Conservation (phyloP, 1,140 invertebrate genomes). For the Pseudomyrmex sp. region DNA sequence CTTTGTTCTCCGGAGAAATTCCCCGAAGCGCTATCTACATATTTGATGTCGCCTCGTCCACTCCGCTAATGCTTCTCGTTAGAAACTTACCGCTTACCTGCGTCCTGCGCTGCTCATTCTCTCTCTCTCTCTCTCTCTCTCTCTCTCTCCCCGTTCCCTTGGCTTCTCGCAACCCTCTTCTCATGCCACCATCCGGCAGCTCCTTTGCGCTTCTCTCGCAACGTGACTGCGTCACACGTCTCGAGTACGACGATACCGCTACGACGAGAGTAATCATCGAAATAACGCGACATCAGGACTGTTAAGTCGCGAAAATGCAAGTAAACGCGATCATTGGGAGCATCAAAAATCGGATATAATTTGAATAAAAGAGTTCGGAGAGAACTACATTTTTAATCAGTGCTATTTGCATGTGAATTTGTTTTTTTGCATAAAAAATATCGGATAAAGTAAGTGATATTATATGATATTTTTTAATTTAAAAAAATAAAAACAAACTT, state of each 20-base stretch:
- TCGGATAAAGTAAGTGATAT: too few relatives aligned
- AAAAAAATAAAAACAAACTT: too few relatives aligned
- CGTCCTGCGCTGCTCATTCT: slow-evolving; percentile 65
- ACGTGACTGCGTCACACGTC: slow-evolving; percentile 39
- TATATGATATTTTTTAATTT: too few relatives aligned
- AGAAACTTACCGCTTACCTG: slow-evolving; percentile 76
- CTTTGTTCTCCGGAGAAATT: slow-evolving; percentile 78
- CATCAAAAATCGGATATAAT: too few relatives aligned
- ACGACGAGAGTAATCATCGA: neutral
- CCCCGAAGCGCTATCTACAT: slow-evolving; percentile 79
- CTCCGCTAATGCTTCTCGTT: slow-evolving; percentile 78
- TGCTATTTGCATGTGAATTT: too few relatives aligned
- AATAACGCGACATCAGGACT: slow-evolving; percentile 15
- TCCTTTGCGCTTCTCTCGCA: slow-evolving; percentile 44
- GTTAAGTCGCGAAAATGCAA: neutral
- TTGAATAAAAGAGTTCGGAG: too few relatives aligned
- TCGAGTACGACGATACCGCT: slow-evolving; percentile 17
- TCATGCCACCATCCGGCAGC: slow-evolving; percentile 6
- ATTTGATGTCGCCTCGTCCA: slow-evolving; percentile 80
- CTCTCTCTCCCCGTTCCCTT: neutral
- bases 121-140: slow-evolving; percentile 8
- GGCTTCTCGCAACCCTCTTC: neutral
- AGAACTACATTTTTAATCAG: too few relatives aligned
- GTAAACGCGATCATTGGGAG: neutral
- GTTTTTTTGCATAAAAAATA: too few relatives aligned